These are phyloP conservation scores for Fulmarus glacialis DNA, from an alignment of 2,113 vertebrate genomes.

Conservation along the genomic window DNA sequence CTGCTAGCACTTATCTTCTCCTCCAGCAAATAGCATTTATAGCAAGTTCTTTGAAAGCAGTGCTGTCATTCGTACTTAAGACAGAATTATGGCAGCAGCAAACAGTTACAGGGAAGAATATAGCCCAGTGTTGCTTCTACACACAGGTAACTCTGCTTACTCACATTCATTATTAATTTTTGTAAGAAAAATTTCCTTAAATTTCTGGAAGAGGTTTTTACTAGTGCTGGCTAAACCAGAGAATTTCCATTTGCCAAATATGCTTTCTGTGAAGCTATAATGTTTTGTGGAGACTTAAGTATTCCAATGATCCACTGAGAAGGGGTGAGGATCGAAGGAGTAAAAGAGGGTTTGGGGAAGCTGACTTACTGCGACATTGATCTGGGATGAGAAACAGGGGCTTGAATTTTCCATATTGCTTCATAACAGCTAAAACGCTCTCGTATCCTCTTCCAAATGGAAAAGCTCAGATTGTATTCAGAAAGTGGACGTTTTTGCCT, in stretches of 20 bases:
- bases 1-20: conserved; percentile 36
- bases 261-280: neutral
- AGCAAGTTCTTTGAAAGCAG: conserved; percentile 39
- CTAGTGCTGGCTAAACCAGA: neutral
- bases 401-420: neutral
- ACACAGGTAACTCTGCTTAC: neutral
- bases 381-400: neutral
- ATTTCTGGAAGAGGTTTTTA: neutral
- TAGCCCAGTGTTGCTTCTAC: neutral
- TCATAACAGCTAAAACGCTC: neutral
- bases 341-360: neutral
- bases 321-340: neutral
- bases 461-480: neutral
- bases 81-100: conserved; percentile 34
- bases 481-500: neutral
- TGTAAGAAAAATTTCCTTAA: neutral
- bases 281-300: neutral
- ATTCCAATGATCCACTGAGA: neutral
- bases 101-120: neutral
- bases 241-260: neutral
- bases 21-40: conserved; percentile 23
- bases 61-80: conserved; percentile 36
- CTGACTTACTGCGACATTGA: neutral
- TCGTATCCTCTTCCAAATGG: neutral
- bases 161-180: neutral